Conservation (phyloP, 2,797 vertebrate species). For the Meda fulgida region DNA sequence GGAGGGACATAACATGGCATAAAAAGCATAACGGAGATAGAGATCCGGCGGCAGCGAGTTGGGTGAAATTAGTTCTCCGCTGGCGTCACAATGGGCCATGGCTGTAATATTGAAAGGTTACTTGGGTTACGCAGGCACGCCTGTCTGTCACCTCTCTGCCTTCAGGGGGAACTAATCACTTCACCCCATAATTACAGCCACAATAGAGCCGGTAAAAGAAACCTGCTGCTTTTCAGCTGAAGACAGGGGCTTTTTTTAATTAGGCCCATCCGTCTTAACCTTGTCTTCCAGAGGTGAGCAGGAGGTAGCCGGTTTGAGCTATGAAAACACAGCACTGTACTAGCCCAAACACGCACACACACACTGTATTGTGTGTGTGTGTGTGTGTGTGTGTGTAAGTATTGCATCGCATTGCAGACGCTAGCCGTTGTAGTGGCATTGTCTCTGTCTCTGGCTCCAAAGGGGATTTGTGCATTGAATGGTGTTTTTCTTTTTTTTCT, state of each 20-base stretch:
- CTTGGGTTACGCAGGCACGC: constrained; percentile 82
- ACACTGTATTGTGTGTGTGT: constrained; percentile 68
- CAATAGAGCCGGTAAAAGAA: constrained; percentile 85
- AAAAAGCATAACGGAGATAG: constrained; percentile 33
- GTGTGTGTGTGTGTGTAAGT: constrained; percentile 64
- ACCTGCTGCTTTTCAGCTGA: constrained; percentile 80
- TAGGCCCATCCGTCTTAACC: constrained; percentile 86
- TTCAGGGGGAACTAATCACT: constrained; percentile 83
- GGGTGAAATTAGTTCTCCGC: constrained; percentile 76
- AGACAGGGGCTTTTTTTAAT: constrained; percentile 83
- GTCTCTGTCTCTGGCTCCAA: constrained; percentile 77
- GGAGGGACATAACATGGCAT: constrained; percentile 42
- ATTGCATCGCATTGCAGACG: constrained; percentile 66
- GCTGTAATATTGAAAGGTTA: constrained; percentile 84
- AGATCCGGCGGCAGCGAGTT: constrained; percentile 60
- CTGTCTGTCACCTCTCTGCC: constrained; percentile 84
- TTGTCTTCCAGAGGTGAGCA: constrained; percentile 82
- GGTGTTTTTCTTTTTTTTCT: constrained; percentile 64
- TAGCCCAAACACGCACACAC: constrained; percentile 38
- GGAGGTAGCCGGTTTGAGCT: constrained; percentile 80
- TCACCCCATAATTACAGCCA: constrained; percentile 84
- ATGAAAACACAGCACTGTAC: constrained; percentile 67
- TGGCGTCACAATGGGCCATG: constrained; percentile 77
- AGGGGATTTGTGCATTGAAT: constrained; percentile 81
- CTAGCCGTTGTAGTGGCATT: constrained; percentile 70